phyloP scores from a whole-genome alignment of 2,797 vertebrate species.

The Tadarida brasiliensis region DNA sequence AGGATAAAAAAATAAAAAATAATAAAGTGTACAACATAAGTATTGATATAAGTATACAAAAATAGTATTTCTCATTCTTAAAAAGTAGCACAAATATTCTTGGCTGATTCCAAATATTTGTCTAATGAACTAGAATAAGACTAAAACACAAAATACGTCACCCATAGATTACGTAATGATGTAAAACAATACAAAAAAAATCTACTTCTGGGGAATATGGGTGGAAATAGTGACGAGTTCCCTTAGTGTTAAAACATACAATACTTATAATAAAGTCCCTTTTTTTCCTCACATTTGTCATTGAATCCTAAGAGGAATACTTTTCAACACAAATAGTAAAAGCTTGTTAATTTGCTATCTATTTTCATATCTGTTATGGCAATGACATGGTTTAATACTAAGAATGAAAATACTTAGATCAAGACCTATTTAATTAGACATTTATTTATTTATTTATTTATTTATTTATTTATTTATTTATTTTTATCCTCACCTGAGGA shows the following conservation, averaged over 20 bases:
- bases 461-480: too few species aligned
- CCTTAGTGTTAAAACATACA: neutral
- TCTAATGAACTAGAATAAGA: slow-evolving; percentile 25
- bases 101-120: slow-evolving; percentile 50
- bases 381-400: neutral
- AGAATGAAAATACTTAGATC: slow-evolving; percentile 47
- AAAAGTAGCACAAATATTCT: slow-evolving; percentile 41
- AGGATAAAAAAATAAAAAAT: neutral
- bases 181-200: slow-evolving; percentile 51
- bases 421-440: slow-evolving; percentile 31
- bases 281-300: slow-evolving; percentile 11
- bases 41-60: neutral
- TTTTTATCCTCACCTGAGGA: too few species aligned
- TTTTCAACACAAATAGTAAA: slow-evolving; percentile 49
- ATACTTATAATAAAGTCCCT: neutral
- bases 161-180: neutral
- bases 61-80: slow-evolving; percentile 8
- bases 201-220: neutral
- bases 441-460: too few species aligned
- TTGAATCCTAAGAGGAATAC: neutral
- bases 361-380: slow-evolving; percentile 42
- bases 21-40: neutral
- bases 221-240: neutral
- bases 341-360: neutral
- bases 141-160: slow-evolving; percentile 33